Conservation (phyloP, 1,140 invertebrate genomes). For the Eciton burchellii region DNA sequence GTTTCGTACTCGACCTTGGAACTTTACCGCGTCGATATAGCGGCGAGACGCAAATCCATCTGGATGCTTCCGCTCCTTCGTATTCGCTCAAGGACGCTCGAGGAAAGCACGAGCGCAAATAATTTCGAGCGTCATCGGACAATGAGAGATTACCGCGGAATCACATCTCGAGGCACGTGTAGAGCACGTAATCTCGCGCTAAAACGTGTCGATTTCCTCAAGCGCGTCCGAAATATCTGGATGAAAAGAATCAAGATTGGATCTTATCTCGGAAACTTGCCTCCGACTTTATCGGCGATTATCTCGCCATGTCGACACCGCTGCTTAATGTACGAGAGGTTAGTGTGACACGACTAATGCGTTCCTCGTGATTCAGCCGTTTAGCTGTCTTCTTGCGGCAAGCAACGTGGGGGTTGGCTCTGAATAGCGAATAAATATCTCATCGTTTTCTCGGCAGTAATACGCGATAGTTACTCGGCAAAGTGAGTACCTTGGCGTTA, state of each 20-base stretch:
- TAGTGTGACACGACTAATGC: slow-evolving; percentile 3
- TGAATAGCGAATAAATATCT: slow-evolving; percentile 33
- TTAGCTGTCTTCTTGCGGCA: background rate
- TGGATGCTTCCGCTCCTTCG: background rate
- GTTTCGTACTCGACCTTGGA: slow-evolving; percentile 4
- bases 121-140: background rate
- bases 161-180: background rate
- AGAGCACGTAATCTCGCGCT: background rate
- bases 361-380: background rate
- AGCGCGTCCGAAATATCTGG: background rate
- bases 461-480: slow-evolving; percentile 30
- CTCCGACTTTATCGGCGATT: too few species aligned
- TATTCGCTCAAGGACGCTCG: background rate
- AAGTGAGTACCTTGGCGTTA: slow-evolving; percentile 20
- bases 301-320: too few species aligned
- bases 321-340: background rate
- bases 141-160: background rate
- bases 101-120: background rate
- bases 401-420: background rate
- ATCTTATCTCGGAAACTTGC: background rate
- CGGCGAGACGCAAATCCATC: background rate
- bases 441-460: background rate
- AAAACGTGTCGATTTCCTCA: background rate
- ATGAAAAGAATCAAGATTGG: slow-evolving; percentile 45
- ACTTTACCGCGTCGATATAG: background rate